phyloP scores from a whole-genome alignment of 2,113 vertebrate genomes.

The Indri indri region DNA sequence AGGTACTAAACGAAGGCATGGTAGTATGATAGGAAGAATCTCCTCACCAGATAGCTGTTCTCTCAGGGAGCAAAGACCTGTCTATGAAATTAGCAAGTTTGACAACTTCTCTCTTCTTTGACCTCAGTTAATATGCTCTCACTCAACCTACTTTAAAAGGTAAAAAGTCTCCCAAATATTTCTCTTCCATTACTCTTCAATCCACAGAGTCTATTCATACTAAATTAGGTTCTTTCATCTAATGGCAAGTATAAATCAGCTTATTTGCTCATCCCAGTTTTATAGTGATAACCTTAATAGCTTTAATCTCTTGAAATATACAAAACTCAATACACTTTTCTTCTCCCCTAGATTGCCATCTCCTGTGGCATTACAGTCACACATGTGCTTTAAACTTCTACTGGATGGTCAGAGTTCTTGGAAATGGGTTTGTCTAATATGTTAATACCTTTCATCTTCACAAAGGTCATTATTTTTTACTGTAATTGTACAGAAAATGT shows the following conservation, averaged over 20 bases:
- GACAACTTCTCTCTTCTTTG: constrained; percentile 65
- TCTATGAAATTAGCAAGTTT: constrained; percentile 64
- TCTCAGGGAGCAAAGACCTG: constrained; percentile 63
- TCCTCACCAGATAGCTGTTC: constrained; percentile 59
- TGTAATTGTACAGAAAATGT: not conserved
- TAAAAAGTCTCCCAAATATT: constrained; percentile 60
- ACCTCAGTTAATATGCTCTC: constrained; percentile 63
- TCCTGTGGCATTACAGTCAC: not conserved
- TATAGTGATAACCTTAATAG: constrained; percentile 32
- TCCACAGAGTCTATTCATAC: constrained; percentile 10
- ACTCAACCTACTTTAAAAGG: constrained; percentile 54
- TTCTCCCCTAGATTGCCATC: not conserved
- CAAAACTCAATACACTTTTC: not conserved
- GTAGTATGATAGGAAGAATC: constrained; percentile 43
- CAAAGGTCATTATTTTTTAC: not conserved
- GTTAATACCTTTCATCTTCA: not conserved
- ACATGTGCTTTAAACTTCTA: not conserved
- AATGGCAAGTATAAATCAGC: constrained; percentile 21
- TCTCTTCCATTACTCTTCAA: constrained; percentile 55
- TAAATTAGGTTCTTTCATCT: constrained; percentile 63
- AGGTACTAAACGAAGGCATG: constrained; percentile 53
- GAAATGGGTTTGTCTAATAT: not conserved
- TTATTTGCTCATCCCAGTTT: constrained; percentile 55
- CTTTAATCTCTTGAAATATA: constrained; percentile 46
- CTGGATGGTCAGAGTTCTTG: not conserved